phyloP scores from a whole-genome alignment of 2,113 vertebrate species.

The Platysteira castanea region DNA sequence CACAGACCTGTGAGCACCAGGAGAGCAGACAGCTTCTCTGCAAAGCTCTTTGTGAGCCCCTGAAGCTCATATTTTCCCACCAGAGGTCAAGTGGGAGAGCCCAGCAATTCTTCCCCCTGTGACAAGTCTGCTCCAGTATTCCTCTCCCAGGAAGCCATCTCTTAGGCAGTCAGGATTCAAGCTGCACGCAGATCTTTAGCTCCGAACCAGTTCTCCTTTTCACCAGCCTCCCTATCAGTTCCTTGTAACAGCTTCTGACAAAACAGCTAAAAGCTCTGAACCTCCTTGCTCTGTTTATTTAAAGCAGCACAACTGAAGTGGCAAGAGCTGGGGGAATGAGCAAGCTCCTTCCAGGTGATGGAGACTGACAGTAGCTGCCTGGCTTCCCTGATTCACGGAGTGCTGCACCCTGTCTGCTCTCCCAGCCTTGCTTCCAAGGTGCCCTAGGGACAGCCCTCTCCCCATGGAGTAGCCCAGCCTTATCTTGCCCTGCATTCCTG shows the following conservation, averaged over 20 bases:
- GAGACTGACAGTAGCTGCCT: background rate
- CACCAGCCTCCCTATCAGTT: background rate
- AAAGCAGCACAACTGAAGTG: slow-evolving; percentile 72
- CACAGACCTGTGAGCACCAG: background rate
- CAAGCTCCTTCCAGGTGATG: background rate
- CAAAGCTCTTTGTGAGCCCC: slow-evolving; percentile 57
- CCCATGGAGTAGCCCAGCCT: background rate
- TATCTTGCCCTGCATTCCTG: background rate
- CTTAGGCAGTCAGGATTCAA: slow-evolving; percentile 21
- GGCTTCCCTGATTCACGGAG: background rate
- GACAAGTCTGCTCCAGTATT: slow-evolving; percentile 53
- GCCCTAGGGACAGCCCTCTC: accelerated
- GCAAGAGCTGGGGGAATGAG: background rate
- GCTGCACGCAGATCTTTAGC: slow-evolving; percentile 39
- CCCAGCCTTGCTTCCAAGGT: background rate
- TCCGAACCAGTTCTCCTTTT: slow-evolving; percentile 62
- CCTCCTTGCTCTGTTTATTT: slow-evolving; percentile 72
- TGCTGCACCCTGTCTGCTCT: background rate
- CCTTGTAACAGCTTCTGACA: slow-evolving; percentile 75
- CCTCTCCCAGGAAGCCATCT: background rate
- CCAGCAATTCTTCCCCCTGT: slow-evolving; percentile 35
- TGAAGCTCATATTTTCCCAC: slow-evolving; percentile 52
- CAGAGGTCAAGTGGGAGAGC: slow-evolving; percentile 67
- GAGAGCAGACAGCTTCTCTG: background rate
- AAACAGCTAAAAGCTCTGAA: slow-evolving; percentile 73